Evolutionary conservation across 1,140 invertebrate genomes (phyloP).

Genomic region (Ips typographus): DNA sequence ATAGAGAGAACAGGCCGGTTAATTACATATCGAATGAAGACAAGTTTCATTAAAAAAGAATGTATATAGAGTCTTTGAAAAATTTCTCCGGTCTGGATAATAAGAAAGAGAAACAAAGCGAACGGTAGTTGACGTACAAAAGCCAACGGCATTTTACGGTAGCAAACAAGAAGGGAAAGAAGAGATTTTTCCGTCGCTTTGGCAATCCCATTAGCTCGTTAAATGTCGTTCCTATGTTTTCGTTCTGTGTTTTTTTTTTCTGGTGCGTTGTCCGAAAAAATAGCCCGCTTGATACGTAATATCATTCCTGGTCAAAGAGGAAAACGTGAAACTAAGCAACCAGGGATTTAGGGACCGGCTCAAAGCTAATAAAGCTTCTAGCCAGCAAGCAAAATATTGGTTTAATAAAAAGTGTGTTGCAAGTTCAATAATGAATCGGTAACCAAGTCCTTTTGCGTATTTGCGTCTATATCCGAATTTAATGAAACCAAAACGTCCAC

Average conservation of each 20-base stretch:
- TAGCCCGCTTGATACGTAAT: slow-evolving; percentile 3
- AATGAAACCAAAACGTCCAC: too few species aligned
- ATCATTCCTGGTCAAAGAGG: slow-evolving; percentile 24
- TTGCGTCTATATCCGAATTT: too few species aligned
- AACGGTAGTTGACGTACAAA: slow-evolving; percentile 19
- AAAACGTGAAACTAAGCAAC: background rate
- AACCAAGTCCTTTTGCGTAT: too few species aligned
- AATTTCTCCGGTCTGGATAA: slow-evolving; percentile 8
- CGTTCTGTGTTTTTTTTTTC: slow-evolving; percentile 4
- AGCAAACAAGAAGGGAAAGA: slow-evolving; percentile 8
- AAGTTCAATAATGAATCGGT: background rate
- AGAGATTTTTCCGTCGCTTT: slow-evolving; percentile 22
- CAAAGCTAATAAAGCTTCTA: background rate
- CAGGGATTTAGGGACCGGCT: background rate
- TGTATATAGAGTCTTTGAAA: slow-evolving; percentile 15
- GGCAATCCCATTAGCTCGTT: slow-evolving; percentile 26
- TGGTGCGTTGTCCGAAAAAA: slow-evolving; percentile 9
- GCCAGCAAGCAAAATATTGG: background rate
- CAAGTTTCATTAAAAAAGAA: slow-evolving; percentile 22
- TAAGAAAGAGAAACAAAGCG: slow-evolving; percentile 24
- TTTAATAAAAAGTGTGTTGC: background rate
- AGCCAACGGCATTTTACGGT: slow-evolving; percentile 17
- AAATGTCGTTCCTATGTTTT: slow-evolving; percentile 25
- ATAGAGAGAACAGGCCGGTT: background rate
- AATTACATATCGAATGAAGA: slow-evolving; percentile 11